Percentiles rank a stretch among this genome's conserved stretches.
Evolutionary conservation across 2,888 invertebrate genomes (phyloP).

Genomic region (Hydrotaea diabolus): DNA sequence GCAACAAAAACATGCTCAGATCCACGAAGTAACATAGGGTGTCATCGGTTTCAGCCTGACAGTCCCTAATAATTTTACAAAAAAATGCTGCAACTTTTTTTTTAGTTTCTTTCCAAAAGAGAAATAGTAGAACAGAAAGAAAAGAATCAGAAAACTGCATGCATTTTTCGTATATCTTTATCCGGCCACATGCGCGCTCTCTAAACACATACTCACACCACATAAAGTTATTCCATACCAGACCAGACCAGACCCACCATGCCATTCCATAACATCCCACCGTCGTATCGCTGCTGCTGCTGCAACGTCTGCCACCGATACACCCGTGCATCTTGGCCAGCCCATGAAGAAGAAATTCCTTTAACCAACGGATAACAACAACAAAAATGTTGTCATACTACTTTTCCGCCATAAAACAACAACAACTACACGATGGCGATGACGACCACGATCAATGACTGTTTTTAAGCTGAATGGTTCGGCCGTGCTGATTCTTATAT

Average conservation of each 20-base stretch:
- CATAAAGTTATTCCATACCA: slow-evolving; percentile 28
- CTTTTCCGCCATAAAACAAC: slow-evolving; percentile 70
- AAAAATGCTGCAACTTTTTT: background rate
- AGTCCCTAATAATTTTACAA: background rate
- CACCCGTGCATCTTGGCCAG: too few relatives aligned
- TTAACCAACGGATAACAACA: slow-evolving; percentile 29
- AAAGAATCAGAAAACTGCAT: background rate
- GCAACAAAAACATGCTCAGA: too few relatives aligned
- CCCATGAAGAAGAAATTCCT: slow-evolving; percentile 60
- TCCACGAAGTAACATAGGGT: too few relatives aligned
- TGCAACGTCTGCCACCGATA: background rate
- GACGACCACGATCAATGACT: slow-evolving; percentile 63
- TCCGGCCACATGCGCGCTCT: background rate
- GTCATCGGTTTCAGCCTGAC: too few relatives aligned
- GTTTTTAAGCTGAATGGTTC: slow-evolving; percentile 62
- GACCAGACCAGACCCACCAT: background rate
- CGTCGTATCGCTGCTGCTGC: background rate
- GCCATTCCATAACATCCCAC: slow-evolving; percentile 1
- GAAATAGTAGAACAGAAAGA: slow-evolving; percentile 14
- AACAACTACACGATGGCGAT: slow-evolving; percentile 7
- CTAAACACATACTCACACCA: slow-evolving; percentile 8
- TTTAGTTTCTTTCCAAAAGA: background rate
- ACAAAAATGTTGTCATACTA: slow-evolving; percentile 77
- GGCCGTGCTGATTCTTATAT: slow-evolving; percentile 27
- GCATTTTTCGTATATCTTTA: slow-evolving; percentile 34